These are phyloP conservation scores for Burhinus oedicnemus DNA, from an alignment of 2,113 vertebrate species.

Conservation along the genomic window DNA sequence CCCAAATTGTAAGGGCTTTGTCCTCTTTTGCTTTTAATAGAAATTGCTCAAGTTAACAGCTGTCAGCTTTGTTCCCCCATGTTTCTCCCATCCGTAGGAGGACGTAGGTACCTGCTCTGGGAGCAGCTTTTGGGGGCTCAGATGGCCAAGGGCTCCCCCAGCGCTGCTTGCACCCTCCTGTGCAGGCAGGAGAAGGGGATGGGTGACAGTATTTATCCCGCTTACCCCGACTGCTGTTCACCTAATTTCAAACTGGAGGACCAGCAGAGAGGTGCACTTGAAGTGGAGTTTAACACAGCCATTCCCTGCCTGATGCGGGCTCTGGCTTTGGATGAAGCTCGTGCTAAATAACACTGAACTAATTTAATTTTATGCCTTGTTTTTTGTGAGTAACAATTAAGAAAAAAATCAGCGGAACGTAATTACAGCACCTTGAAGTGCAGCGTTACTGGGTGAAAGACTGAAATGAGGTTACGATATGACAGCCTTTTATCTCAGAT, in stretches of 20 bases:
- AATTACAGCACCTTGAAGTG: conserved; percentile 41
- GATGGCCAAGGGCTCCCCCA: neutral
- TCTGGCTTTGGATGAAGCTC: neutral
- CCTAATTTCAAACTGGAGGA: neutral
- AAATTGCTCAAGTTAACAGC: neutral
- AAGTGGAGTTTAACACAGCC: neutral
- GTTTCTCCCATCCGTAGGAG: rapidly evolving
- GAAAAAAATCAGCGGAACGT: neutral
- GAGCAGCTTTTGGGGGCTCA: neutral
- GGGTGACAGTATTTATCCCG: neutral
- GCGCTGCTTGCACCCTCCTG: neutral
- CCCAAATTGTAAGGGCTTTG: neutral
- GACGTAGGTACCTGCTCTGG: neutral
- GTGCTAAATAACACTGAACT: neutral
- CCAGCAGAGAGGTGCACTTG: neutral
- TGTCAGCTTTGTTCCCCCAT: neutral
- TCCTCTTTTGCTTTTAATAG: neutral
- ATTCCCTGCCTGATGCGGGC: rapidly evolving
- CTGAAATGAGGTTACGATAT: conserved; percentile 9
- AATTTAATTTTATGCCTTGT: conserved; percentile 55
- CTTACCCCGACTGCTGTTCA: neutral
- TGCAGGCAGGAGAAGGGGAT: neutral
- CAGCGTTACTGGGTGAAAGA: neutral
- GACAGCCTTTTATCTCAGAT: conserved; percentile 63
- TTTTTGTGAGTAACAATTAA: conserved; percentile 65